phyloP scores from a whole-genome alignment of 2,888 invertebrate species.

The Cheilosia impressa region DNA sequence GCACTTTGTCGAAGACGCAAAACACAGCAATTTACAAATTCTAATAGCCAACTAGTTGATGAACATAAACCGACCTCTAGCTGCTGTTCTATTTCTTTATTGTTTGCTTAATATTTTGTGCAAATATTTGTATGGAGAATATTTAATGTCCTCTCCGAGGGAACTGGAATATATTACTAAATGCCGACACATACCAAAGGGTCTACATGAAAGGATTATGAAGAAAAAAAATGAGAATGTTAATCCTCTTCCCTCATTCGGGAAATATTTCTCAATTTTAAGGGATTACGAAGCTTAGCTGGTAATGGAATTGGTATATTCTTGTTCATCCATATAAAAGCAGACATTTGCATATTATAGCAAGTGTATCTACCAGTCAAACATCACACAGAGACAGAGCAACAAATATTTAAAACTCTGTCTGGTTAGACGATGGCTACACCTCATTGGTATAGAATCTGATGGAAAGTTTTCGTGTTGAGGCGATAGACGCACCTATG shows the following conservation, averaged over 20 bases:
- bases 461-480: neutral
- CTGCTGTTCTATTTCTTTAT: neutral
- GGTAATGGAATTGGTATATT: conserved; percentile 62
- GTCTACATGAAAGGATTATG: conserved; percentile 13
- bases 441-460: neutral
- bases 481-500: neutral
- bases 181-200: neutral
- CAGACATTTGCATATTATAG: conserved; percentile 19
- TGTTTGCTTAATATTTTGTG: conserved; percentile 24
- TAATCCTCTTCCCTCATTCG: conserved; percentile 27
- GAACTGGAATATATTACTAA: conserved; percentile 3
- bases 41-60: too few relatives aligned
- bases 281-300: conserved; percentile 57
- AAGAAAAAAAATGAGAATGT: conserved; percentile 28
- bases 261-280: conserved; percentile 61
- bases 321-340: conserved; percentile 42
- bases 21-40: too few relatives aligned
- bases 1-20: too few relatives aligned
- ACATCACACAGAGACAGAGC: conserved; percentile 11
- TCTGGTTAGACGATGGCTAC: neutral
- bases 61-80: neutral
- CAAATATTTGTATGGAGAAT: conserved; percentile 38
- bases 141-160: conserved; percentile 6
- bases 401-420: conserved; percentile 35
- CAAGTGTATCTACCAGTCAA: conserved; percentile 16